phyloP scores from a whole-genome alignment of 2,113 vertebrate species.

The Thamnophis sirtalis region DNA sequence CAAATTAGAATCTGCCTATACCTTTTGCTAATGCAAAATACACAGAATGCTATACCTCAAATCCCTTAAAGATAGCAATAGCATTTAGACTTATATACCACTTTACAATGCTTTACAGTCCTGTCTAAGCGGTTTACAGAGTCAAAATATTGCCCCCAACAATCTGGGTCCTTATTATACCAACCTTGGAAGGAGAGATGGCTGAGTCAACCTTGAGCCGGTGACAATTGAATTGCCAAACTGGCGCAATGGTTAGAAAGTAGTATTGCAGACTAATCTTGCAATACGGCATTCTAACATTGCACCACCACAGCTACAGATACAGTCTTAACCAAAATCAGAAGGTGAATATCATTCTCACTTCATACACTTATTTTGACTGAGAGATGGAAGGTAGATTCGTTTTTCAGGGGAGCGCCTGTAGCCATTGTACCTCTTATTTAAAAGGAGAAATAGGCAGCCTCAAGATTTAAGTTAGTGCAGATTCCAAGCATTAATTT shows the following conservation, averaged over 20 bases:
- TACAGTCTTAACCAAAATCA: not conserved
- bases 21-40: not conserved
- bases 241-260: no score
- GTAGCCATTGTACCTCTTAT: not conserved
- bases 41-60: not conserved
- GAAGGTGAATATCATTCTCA: not conserved
- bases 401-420: not conserved
- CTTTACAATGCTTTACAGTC: not conserved
- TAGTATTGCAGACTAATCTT: not conserved
- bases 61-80: not conserved
- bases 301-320: not conserved
- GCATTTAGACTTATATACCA: not conserved
- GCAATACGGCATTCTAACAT: not conserved
- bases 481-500: not conserved
- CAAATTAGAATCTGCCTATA: not conserved
- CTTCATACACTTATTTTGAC: not conserved
- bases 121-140: not conserved
- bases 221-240: not conserved
- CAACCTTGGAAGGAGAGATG: not conserved
- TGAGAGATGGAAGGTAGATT: not conserved
- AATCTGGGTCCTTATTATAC: not conserved
- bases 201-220: not conserved
- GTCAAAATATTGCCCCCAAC: not conserved
- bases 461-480: not conserved
- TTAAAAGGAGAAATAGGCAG: not conserved